These are phyloP conservation scores for Fukomys damarensis DNA, from an alignment of 2,113 vertebrate genomes.

Conservation along the genomic window DNA sequence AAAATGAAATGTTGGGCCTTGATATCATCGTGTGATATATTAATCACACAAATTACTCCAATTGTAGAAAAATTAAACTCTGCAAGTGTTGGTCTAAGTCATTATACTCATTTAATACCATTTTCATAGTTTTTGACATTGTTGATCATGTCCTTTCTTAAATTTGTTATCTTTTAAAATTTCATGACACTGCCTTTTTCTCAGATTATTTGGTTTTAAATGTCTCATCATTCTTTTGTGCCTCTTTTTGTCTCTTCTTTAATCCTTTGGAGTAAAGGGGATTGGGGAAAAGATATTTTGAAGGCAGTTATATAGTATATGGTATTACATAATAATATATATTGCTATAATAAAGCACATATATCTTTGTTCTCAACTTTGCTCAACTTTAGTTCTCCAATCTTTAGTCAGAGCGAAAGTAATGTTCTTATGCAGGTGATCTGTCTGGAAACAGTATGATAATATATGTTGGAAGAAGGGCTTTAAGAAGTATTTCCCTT, in stretches of 20 bases:
- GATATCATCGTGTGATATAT: background rate
- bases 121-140: background rate
- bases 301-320: background rate
- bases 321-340: background rate
- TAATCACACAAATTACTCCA: background rate
- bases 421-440: background rate
- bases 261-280: background rate
- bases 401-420: background rate
- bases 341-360: background rate
- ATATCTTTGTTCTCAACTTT: background rate
- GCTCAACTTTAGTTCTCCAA: background rate
- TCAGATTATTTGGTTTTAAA: background rate
- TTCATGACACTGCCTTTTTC: background rate
- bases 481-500: constrained; percentile 21
- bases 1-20: background rate
- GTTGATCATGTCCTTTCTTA: background rate
- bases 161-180: background rate
- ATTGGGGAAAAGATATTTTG: background rate
- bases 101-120: background rate
- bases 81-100: background rate
- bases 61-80: background rate
- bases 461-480: background rate
- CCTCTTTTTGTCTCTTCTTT: background rate
- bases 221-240: background rate
- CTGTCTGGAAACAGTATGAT: background rate